phyloP scores from a whole-genome alignment of 2,797 vertebrate genomes.

The Amazona finschi region DNA sequence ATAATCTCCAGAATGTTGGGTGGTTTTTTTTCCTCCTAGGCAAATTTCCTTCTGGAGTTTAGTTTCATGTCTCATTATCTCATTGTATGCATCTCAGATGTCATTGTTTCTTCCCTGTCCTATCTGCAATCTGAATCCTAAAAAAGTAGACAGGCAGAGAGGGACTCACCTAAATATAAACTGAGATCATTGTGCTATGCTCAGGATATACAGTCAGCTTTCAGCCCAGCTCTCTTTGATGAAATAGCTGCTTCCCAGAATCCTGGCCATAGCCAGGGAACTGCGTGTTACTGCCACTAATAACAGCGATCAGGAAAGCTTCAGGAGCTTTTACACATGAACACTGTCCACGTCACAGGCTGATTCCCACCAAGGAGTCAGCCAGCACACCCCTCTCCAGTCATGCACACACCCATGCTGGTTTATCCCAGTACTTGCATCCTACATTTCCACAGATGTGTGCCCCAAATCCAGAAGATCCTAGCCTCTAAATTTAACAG shows the following conservation, averaged over 20 bases:
- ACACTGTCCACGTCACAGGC: neutral
- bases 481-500: neutral
- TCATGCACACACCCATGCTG: rapidly evolving
- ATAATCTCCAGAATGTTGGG: neutral
- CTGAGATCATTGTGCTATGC: neutral
- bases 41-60: neutral
- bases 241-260: neutral
- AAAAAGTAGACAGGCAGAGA: neutral
- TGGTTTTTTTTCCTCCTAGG: neutral
- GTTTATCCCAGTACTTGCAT: neutral
- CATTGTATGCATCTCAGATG: neutral
- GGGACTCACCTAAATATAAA: neutral
- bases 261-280: neutral
- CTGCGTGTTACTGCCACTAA: neutral
- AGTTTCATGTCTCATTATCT: neutral
- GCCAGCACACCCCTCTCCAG: too few relatives aligned
- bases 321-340: neutral
- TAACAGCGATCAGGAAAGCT: neutral
- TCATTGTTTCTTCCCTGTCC: neutral
- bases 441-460: neutral
- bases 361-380: neutral
- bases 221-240: neutral
- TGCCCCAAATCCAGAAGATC: neutral
- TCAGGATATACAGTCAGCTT: neutral
- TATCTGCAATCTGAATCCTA: neutral